phyloP scores from a whole-genome alignment of 1,140 invertebrate species.

The Halictus rubicundus region DNA sequence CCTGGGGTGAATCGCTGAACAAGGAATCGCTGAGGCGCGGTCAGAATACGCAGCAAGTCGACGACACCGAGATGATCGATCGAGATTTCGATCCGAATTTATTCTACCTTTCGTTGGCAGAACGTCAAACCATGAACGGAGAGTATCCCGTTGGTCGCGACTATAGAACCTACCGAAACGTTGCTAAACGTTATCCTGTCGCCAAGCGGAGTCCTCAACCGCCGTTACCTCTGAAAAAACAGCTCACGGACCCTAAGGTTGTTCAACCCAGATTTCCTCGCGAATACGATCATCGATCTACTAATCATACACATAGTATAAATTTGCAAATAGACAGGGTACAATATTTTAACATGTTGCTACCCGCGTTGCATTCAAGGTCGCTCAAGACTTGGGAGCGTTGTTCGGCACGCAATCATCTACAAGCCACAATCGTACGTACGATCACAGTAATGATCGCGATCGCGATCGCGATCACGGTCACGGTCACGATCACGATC shows the following conservation, averaged over 20 bases:
- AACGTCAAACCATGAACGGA: constrained; percentile 72
- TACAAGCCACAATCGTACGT: constrained; percentile 62
- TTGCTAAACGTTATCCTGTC: constrained; percentile 70
- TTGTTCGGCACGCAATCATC: constrained; percentile 70
- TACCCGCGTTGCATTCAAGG: constrained; percentile 55
- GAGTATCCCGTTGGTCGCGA: constrained; percentile 70
- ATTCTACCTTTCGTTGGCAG: constrained; percentile 55
- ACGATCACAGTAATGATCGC: constrained; percentile 64
- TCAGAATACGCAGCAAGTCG: constrained; percentile 36
- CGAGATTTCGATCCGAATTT: constrained; percentile 61
- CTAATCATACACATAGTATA: no score
- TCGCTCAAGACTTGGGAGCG: constrained; percentile 74
- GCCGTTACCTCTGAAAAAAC: constrained; percentile 59
- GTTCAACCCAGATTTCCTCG: neutral
- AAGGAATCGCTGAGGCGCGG: constrained; percentile 24
- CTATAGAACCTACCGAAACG: constrained; percentile 60
- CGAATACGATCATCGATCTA: no score
- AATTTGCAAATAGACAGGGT: neutral
- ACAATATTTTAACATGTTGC: neutral
- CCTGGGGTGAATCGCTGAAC: constrained; percentile 51
- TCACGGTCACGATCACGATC: constrained; percentile 58
- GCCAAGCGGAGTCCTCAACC: constrained; percentile 74
- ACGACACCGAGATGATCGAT: constrained; percentile 57
- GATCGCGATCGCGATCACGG: constrained; percentile 65
- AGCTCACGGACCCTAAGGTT: constrained; percentile 75